phyloP scores from a whole-genome alignment of 2,888 invertebrate species.

The Drosophila buzzatii region DNA sequence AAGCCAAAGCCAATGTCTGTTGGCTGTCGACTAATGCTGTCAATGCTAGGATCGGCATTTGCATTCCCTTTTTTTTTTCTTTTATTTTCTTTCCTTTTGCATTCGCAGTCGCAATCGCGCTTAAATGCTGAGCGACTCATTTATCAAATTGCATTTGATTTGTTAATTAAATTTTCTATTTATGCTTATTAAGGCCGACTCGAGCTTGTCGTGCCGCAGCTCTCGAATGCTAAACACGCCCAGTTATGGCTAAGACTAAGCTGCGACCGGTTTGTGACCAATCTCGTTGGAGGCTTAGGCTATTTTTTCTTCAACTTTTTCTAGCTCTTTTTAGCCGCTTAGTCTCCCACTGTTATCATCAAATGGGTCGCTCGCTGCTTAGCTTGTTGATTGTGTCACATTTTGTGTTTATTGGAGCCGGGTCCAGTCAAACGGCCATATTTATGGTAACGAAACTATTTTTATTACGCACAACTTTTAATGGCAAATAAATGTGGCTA shows the following conservation, averaged over 20 bases:
- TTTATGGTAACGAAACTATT: slow-evolving; percentile 66
- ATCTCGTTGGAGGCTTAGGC: slow-evolving; percentile 46
- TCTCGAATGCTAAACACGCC: slow-evolving; percentile 71
- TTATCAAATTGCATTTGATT: slow-evolving; percentile 80
- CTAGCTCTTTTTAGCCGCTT: slow-evolving; percentile 15
- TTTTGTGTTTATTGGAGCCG: slow-evolving; percentile 63
- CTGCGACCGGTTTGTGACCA: slow-evolving; percentile 61
- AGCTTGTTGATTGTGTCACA: slow-evolving; percentile 71
- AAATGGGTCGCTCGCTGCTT: slow-evolving; percentile 65
- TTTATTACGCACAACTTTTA: slow-evolving; percentile 55
- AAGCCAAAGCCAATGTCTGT: slow-evolving; percentile 42
- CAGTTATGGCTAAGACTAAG: slow-evolving; percentile 48
- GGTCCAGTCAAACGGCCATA: slow-evolving; percentile 40
- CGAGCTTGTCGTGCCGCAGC: slow-evolving; percentile 44
- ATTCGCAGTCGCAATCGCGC: slow-evolving; percentile 20
- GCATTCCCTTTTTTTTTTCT: slow-evolving; percentile 34
- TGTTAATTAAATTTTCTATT: slow-evolving; percentile 78
- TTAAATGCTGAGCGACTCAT: slow-evolving; percentile 42
- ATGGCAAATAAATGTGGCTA: slow-evolving; percentile 61
- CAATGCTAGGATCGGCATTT: slow-evolving; percentile 41
- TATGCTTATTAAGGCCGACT: slow-evolving; percentile 73
- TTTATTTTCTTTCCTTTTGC: background rate
- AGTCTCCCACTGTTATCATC: slow-evolving; percentile 74
- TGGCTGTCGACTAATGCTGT: slow-evolving; percentile 17
- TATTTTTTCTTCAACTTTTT: background rate